Base-by-base conservation (phyloP, 1,140 invertebrate species). In the Eupristina koningsbergeri region DNA sequence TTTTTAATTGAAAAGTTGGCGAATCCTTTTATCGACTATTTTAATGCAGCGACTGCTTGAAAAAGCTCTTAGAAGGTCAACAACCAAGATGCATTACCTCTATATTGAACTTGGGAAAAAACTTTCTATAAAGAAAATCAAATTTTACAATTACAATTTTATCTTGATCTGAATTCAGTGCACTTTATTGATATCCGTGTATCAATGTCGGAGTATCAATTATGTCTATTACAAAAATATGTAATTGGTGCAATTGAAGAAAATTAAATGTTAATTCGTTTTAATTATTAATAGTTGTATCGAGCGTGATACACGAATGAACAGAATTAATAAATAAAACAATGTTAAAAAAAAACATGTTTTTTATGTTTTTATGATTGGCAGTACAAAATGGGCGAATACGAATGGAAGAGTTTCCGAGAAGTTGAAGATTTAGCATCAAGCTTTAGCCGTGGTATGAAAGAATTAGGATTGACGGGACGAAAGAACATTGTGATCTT, bases 331-430 rank as follows among this genome's bases (percentile, higher is more conserved):
- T 19, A 58, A n/a, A n/a, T n/a, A n/a, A n/a, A n/a, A n/a, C n/a
- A n/a, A n/a, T n/a, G n/a, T n/a, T n/a, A n/a, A n/a, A n/a, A n/a
- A n/a, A n/a, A n/a, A 36, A 34, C 3, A 36, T 19, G 8, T 19
- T 8, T 29, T 1, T 36, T 22, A 39, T 36, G 34, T 36, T 67
- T 15, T 67, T 22, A 36, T n/a, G 41, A 8, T 26, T 83, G 93
- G 19, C 91, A 97, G 95, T 97, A 97, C 92, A 96, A 97, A 88
- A 96, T 98, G 94, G 98, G 98, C 45, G 95, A 97, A 13, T 99
- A 99, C 92, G 94, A 95, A 85, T 99, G 98, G 98, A 95, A 96
- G 81, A 96, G 95, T 8, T 99, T 95, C 91, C 92, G 93, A 34
- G 96, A 98, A 87, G 95, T 98, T 45, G 96, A 97, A 87, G 90